phyloP scores from a whole-genome alignment of 2,797 vertebrate species.

The Pogonophryne albipinna region DNA sequence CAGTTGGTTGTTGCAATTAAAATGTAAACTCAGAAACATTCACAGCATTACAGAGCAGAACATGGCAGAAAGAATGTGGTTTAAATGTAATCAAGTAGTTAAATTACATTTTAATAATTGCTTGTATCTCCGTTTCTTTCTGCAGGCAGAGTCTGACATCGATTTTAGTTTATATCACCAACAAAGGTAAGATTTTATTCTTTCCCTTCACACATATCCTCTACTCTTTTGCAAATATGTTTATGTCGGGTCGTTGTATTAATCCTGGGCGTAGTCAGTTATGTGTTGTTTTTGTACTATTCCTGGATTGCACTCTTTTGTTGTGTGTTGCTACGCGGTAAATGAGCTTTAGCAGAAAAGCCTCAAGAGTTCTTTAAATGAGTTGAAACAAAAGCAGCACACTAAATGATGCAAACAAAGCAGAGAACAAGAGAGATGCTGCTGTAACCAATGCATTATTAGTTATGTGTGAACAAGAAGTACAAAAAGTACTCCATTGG shows the following conservation, averaged over 20 bases:
- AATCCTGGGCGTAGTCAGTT: background rate
- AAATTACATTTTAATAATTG: background rate
- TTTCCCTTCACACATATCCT: background rate
- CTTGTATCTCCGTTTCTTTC: constrained; percentile 51
- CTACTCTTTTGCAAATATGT: background rate
- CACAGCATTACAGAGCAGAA: background rate
- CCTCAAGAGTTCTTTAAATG: background rate
- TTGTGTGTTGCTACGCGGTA: background rate
- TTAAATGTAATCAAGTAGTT: background rate
- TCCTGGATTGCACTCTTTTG: background rate
- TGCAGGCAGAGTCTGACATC: constrained; percentile 94
- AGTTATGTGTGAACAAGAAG: background rate
- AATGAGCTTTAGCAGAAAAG: background rate
- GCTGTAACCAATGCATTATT: background rate
- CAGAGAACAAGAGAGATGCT: background rate
- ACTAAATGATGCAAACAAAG: background rate
- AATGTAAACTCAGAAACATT: background rate
- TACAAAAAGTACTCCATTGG: background rate
- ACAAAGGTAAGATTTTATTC: constrained; percentile 89
- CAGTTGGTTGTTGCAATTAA: background rate
- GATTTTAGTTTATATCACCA: constrained; percentile 97
- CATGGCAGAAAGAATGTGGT: background rate
- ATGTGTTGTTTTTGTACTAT: background rate
- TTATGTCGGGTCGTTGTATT: background rate
- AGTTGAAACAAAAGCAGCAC: background rate